Evolutionary conservation across 2,888 invertebrate genomes (phyloP), one percentile per base, ranked within the genome.

Genomic region (Harmothoe impar): DNA sequence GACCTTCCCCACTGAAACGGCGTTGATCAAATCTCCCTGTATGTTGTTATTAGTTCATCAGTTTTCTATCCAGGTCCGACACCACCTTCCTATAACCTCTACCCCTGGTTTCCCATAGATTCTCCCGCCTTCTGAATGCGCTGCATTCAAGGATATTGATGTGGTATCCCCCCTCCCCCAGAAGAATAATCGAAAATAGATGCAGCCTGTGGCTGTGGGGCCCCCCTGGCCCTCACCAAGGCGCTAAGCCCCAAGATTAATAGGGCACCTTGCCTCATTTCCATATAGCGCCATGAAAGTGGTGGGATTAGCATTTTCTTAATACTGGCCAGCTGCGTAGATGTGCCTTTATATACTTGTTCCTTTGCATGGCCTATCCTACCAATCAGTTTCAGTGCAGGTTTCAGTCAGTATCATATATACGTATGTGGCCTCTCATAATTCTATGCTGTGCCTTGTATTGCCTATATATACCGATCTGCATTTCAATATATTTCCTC

Each of bases 131-230:
- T 3, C 20, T 62, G 15, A 62, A 29, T 15, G 72, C 25, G 3
- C 72, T 25, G 72, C 25, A 29, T 72, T 72, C 29, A 72, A 29
- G 72, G 62, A 72, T 72, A 72, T 72, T 29, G 72, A 72, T 72
- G 72, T 72, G 72, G 31, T 29, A 72, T 72, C 25, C 7, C 31
- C 25, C 68, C n/a, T 68, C 68, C 62, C 62, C 62, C 1, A 62
- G 72, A 72, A 72, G 72, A 72, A 72, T 72, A 29, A 72, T 72
- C 72, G 72, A 72, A 72, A 72, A 29, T 72, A 25, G 72, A 72
- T 72, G 72, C 72, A 29, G 25, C 72, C 0, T 72, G 31, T 72
- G 31, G 29, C 72, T 72, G 72, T 15, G 31, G 62, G n/a, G 62
- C 62, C 62, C 62, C 62, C n/a, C 20, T 62, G 62, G 62, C 62